Conservation (phyloP, 2,113 vertebrate genomes). For the Lepidothrix coronata region DNA sequence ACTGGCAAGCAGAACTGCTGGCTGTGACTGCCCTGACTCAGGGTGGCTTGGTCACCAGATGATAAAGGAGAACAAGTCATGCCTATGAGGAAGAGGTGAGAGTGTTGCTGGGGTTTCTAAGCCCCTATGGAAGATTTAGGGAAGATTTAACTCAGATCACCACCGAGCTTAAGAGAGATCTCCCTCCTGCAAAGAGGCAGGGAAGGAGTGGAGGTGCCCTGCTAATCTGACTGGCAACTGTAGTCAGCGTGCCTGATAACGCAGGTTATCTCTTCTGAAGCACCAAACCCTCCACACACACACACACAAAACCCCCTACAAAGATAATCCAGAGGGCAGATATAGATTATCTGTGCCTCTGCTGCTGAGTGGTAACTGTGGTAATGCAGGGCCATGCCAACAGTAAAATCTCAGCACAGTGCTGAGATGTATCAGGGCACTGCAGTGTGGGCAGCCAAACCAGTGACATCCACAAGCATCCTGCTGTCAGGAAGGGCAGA, state of each 20-base stretch:
- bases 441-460: not conserved
- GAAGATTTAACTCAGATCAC: not conserved
- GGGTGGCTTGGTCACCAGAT: not conserved
- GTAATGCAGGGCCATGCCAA: not conserved
- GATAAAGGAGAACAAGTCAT: not conserved
- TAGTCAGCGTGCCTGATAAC: not conserved
- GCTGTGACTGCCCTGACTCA: not conserved
- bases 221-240: not conserved
- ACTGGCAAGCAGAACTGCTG: not conserved
- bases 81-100: not conserved
- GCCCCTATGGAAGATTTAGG: not conserved
- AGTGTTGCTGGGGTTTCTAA: not conserved
- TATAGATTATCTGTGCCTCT: not conserved
- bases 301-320: not conserved
- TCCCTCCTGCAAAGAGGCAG: not conserved
- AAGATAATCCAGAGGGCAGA: not conserved
- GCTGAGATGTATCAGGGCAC: not conserved
- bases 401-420: not conserved
- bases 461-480: not conserved
- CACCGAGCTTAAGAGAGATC: not conserved
- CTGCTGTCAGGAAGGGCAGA: not conserved
- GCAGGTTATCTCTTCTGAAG: not conserved
- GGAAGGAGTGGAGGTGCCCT: not conserved
- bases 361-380: not conserved
- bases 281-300: not conserved